Conservation (phyloP, 2,888 invertebrate species). For the Linnaemya tessellans region DNA sequence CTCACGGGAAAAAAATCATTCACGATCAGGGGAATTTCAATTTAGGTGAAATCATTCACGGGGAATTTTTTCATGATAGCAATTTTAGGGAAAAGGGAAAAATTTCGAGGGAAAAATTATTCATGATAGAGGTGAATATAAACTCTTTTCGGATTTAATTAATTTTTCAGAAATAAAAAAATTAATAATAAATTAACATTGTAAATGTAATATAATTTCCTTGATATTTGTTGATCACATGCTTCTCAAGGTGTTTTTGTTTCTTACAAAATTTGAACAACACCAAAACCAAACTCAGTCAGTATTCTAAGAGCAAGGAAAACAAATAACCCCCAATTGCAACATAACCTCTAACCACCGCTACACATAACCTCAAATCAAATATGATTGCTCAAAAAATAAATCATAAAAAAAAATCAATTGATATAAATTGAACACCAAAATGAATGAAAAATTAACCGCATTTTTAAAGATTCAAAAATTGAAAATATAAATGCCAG, state of each 20-base stretch:
- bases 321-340: neutral
- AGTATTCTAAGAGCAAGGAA: constrained; percentile 38
- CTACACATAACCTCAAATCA: constrained; percentile 24
- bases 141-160: no score
- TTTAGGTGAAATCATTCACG: no score
- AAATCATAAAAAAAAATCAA: neutral
- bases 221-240: constrained; percentile 2
- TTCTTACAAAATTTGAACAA: neutral
- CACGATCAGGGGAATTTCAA: no score
- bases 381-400: neutral
- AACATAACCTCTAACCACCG: constrained; percentile 24
- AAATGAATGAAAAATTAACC: neutral
- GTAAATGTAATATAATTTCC: neutral
- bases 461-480: neutral
- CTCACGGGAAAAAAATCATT: no score
- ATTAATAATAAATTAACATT: no score
- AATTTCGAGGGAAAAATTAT: no score
- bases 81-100: no score
- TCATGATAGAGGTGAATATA: no score
- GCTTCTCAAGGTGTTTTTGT: neutral
- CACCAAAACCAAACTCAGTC: neutral
- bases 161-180: no score
- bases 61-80: no score
- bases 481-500: neutral
- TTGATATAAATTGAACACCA: neutral